phyloP scores from a whole-genome alignment of 2,888 invertebrate genomes.

The Hemistola chrysoprasaria region DNA sequence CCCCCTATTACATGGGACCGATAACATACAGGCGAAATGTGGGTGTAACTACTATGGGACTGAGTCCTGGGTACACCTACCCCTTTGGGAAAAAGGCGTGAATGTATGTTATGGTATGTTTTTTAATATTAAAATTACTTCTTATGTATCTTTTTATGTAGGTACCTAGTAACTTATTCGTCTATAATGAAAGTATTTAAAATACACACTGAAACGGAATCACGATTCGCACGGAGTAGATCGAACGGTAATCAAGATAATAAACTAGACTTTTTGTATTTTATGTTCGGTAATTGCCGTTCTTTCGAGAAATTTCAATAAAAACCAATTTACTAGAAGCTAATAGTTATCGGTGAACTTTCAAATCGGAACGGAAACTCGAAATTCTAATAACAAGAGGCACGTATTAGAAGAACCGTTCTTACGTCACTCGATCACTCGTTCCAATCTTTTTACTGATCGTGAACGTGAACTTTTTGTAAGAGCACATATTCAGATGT shows the following conservation, averaged over 20 bases:
- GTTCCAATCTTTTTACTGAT: conserved; percentile 67
- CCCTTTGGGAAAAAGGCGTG: too few relatives aligned
- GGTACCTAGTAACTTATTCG: too few relatives aligned
- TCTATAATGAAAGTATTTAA: too few relatives aligned
- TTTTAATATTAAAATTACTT: too few relatives aligned
- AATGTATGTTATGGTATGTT: too few relatives aligned
- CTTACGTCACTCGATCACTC: conserved; percentile 62
- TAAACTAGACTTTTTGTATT: conserved; percentile 18
- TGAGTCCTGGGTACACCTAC: too few relatives aligned
- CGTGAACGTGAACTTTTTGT: conserved; percentile 71
- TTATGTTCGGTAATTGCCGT: conserved; percentile 27
- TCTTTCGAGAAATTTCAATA: conserved; percentile 38
- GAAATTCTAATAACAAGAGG: conserved; percentile 70
- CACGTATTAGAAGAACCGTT: conserved; percentile 66
- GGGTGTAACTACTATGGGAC: too few relatives aligned
- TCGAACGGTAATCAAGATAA: conserved; percentile 21
- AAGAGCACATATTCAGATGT: conserved; percentile 78
- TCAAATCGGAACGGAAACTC: conserved; percentile 74
- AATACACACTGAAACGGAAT: conserved; percentile 17
- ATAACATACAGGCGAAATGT: too few relatives aligned
- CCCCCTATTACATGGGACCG: too few relatives aligned
- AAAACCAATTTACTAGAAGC: conserved; percentile 44
- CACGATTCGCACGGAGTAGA: conserved; percentile 14
- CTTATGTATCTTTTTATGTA: too few relatives aligned
- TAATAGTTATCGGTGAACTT: conserved; percentile 47